These are phyloP conservation scores for Ammodytes marinus DNA, from an alignment of 2,113 vertebrate species.

Conservation along the genomic window DNA sequence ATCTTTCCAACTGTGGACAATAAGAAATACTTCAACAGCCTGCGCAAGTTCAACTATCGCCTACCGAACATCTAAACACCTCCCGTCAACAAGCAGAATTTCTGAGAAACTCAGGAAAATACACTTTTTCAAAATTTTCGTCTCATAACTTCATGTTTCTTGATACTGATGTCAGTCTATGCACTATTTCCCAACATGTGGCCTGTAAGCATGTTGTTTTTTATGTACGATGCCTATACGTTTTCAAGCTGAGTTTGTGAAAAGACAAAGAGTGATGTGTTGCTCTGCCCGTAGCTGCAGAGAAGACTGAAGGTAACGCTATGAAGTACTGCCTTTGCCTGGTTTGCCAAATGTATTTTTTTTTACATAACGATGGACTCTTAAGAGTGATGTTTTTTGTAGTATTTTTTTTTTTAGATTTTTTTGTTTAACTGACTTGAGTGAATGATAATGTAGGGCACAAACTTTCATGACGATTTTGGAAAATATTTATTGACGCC, in stretches of 20 bases:
- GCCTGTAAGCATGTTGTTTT: slow-evolving; percentile 20
- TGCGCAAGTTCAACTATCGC: slow-evolving; percentile 90
- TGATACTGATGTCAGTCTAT: slow-evolving; percentile 56
- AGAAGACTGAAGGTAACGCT: slow-evolving; percentile 61
- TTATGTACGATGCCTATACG: slow-evolving; percentile 31
- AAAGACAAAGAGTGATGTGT: slow-evolving; percentile 68
- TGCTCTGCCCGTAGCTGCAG: slow-evolving; percentile 70
- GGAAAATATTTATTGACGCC: slow-evolving; percentile 69
- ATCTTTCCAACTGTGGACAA: slow-evolving; percentile 91
- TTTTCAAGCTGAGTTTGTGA: slow-evolving; percentile 50
- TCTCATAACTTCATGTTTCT: slow-evolving; percentile 18
- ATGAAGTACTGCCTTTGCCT: slow-evolving; percentile 66
- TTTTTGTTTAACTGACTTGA: slow-evolving; percentile 7
- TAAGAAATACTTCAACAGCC: slow-evolving; percentile 89
- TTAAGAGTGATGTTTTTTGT: slow-evolving; percentile 43
- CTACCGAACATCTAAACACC: slow-evolving; percentile 92
- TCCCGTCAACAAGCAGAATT: not conserved
- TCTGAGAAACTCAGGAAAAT: slow-evolving; percentile 49
- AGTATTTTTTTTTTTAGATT: slow-evolving; percentile 9
- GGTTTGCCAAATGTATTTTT: slow-evolving; percentile 83
- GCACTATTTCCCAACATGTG: slow-evolving; percentile 59
- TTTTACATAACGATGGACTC: slow-evolving; percentile 42
- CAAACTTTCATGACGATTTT: slow-evolving; percentile 32
- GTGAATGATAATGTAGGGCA: slow-evolving; percentile 40
- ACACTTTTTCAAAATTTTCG: not conserved